Evolutionary conservation across 1,140 invertebrate genomes (phyloP), one percentile per base, ranked within the genome.

Genomic region (Cylas formicarius): DNA sequence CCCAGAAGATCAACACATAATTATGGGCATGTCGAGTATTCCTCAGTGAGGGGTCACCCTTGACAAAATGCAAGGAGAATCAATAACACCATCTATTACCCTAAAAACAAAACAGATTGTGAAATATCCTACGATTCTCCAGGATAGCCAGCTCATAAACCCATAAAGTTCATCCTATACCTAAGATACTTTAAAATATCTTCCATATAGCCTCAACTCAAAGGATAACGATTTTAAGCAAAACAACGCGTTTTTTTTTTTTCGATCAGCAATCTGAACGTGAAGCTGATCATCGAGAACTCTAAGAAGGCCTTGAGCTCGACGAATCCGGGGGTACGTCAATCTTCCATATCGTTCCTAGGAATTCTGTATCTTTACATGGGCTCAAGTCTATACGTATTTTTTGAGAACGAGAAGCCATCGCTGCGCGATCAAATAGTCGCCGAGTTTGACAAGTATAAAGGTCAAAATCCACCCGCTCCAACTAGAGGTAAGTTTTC

Each of bases 321-420:
- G 8, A 88, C 84, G 1, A 93, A 92, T 69, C 87, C 86, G 2
- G 76, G 76, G 24, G 84, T 95, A 1, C 72, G 90, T 5, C 80
- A 77, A 2, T 73, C 86, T 4, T 81, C 80, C 1, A 80, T 94
- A 7, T 65, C 67, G 4, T 60, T 85, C 4, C 50, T 81, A 7
- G 82, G 84, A 1, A 76, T 77, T 9, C 70, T 93, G 52, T 88
- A 87, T 48, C 67, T 92, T 50, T 92, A 85, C 55, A 81, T 90
- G 69, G 90, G 90, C 1, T 73, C 74, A 11, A 70, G 80, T 1
- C 55, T 94, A 1, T 69, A 86, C 26, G 73, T 77, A 44, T 85
- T 87, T 58, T 90, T 93, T 56, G 89, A 93, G 50, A 78, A 78
- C 52, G 91, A 94, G 60, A 95, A 94, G 58, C 75, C 87, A 5